Conservation (phyloP, 2,888 invertebrate genomes). For the Actias luna region DNA sequence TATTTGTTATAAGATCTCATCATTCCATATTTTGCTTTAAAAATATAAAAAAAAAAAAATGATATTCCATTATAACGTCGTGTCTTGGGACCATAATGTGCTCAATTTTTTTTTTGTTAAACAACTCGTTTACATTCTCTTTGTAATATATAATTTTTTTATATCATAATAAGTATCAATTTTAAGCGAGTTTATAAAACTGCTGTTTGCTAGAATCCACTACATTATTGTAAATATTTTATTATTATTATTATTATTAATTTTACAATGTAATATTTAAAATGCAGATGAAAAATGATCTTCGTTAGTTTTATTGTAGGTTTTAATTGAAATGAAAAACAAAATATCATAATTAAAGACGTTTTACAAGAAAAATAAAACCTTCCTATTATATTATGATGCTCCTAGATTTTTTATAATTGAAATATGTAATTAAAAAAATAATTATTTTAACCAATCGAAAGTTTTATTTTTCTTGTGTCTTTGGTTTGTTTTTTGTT, state of each 20-base stretch:
- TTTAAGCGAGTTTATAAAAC: slow-evolving; percentile 46
- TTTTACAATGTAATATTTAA: slow-evolving; percentile 46
- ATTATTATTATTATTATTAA: slow-evolving; percentile 20
- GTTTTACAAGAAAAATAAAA: slow-evolving; percentile 17
- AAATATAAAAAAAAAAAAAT: slow-evolving; percentile 35
- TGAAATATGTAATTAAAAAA: slow-evolving; percentile 53
- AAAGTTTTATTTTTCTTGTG: slow-evolving; percentile 40
- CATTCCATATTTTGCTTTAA: slow-evolving; percentile 75
- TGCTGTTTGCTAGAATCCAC: slow-evolving; percentile 44
- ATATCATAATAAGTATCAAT: slow-evolving; percentile 23
- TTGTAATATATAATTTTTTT: slow-evolving; percentile 29
- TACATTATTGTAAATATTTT: slow-evolving; percentile 46
- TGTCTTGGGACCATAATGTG: slow-evolving; percentile 54
- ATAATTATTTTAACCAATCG: slow-evolving; percentile 61
- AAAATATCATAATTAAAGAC: slow-evolving; percentile 11
- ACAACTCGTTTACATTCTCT: slow-evolving; percentile 33
- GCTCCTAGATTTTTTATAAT: not conserved
- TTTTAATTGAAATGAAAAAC: slow-evolving; percentile 28
- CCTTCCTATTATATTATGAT: not conserved
- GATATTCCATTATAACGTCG: slow-evolving; percentile 29
- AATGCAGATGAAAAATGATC: slow-evolving; percentile 70
- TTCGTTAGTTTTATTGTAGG: slow-evolving; percentile 59
- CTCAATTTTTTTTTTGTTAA: slow-evolving; percentile 54
- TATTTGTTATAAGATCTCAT: slow-evolving; percentile 65
- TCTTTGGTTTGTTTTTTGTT: slow-evolving; percentile 58